Base-by-base conservation (phyloP, 2,888 invertebrate genomes). In the Cataglyphis altisquamis region DNA sequence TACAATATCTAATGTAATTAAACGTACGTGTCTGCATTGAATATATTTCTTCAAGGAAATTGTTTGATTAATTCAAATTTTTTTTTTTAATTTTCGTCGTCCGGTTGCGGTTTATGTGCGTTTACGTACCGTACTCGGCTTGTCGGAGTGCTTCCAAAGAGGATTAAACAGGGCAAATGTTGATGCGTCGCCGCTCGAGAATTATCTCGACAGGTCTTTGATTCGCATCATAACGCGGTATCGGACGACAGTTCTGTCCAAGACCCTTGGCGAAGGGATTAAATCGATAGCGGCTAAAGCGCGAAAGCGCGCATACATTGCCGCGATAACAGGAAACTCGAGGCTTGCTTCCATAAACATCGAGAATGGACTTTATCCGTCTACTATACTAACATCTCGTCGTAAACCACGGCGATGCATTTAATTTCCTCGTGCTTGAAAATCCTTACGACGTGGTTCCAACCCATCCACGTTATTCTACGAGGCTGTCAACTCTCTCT, bases 381-480 rank as follows among this genome's bases (percentile, higher is more conserved):
- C 41, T 41, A 12, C 1, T 10, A n/a, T 55, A 12, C 32, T 80
- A 39, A 25, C 32, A 9, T 32, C 36, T 29, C 21, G 41, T 55
- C 63, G 80, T 87, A 85, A 89, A 86, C 68, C 67, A 80, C 77
- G 41, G 41, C 52, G 74, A 25, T 84, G 86, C 84, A 86, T 88
- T 90, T 88, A 88, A 90, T 90, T 90, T 83, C 48, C 73, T 36
- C 29, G 66, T 83, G 74, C 85, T 89, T 66, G 83, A 67, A 84
- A 87, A 84, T 68, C 36, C 39, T 64, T 80, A 84, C 84, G 83
- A 84, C 80, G 84, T 70, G 29, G 52, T 64, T 52, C 57, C 67
- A 81, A 74, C 82, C 80, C 73, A 45, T 36, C 63, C 72, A 72
- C 60, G 48, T 68, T 57, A 15, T 57, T 12, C 45, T 18, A 12